These are phyloP conservation scores for Psephotus haematonotus DNA, from an alignment of 2,113 vertebrate species.

Conservation along the genomic window DNA sequence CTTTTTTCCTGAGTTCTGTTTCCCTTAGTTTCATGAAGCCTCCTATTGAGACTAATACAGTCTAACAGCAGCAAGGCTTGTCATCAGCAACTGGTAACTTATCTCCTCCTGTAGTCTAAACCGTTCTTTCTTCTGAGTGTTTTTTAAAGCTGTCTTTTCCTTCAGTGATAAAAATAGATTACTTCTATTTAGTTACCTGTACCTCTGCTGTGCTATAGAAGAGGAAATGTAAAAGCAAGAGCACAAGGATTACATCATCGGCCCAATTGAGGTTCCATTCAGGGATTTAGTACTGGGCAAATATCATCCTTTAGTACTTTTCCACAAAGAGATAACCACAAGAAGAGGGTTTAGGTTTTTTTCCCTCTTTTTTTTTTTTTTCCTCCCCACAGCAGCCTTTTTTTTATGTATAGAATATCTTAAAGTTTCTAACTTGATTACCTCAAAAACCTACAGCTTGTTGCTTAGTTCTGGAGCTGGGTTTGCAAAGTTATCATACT, in stretches of 20 bases:
- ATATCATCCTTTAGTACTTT: not conserved
- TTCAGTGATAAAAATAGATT: constrained; percentile 35
- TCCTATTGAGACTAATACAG: constrained; percentile 30
- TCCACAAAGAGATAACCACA: not conserved
- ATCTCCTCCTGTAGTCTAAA: not conserved
- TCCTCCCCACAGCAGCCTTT: not conserved
- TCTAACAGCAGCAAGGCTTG: constrained; percentile 5
- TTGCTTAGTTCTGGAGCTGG: not conserved
- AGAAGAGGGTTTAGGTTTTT: not conserved
- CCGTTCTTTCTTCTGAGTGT: not conserved
- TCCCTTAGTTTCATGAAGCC: not conserved
- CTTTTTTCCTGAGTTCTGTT: constrained; percentile 7
- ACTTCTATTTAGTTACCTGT: constrained; percentile 5
- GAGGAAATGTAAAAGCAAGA: not conserved
- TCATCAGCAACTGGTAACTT: constrained; percentile 31
- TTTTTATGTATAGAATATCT: not conserved
- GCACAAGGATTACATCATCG: not conserved
- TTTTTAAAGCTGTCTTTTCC: constrained; percentile 38
- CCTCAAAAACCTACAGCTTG: not conserved
- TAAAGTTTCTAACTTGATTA: not conserved
- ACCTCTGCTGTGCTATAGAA: not conserved
- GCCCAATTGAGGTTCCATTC: not conserved
- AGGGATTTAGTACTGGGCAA: not conserved
- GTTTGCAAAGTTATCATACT: not conserved
- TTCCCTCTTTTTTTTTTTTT: not conserved